Percentiles rank a stretch among this genome's conserved stretches.
Evolutionary conservation across 2,113 vertebrate species (phyloP).

Genomic region (Fukomys damarensis): DNA sequence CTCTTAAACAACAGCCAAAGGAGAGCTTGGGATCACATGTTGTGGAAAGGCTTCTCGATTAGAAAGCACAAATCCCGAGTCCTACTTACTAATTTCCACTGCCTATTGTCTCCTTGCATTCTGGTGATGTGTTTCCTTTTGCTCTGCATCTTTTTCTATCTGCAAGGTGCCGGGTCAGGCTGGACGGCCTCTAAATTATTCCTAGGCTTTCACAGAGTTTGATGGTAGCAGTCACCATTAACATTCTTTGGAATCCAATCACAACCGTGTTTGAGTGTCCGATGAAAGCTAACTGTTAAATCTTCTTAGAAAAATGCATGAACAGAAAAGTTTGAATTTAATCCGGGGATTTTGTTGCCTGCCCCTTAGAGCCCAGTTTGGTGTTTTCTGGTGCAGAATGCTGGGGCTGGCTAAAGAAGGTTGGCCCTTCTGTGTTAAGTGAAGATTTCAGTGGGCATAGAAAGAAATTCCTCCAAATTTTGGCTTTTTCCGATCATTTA

Average conservation of each 20-base stretch:
- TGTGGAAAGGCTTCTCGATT: background rate
- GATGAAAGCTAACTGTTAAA: background rate
- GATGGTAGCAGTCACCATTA: background rate
- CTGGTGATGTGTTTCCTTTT: background rate
- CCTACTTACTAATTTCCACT: background rate
- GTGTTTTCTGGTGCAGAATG: background rate
- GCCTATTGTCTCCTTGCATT: fast-evolving
- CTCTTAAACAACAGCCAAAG: background rate
- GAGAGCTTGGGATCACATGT: background rate
- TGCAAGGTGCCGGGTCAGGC: background rate
- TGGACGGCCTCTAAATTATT: background rate
- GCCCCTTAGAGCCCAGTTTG: background rate
- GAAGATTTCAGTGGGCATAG: background rate
- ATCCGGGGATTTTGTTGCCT: background rate
- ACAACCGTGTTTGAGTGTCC: background rate
- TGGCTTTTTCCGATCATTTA: background rate
- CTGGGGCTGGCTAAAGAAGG: background rate
- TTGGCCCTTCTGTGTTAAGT: background rate
- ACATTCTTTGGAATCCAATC: background rate
- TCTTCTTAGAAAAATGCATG: background rate
- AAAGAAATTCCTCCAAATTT: background rate
- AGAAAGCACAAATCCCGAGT: no score
- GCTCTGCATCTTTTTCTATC: background rate
- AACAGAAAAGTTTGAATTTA: fast-evolving
- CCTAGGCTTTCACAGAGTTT: background rate